Conservation (phyloP, 2,888 invertebrate genomes). For the Caenorhabditis imperialis region DNA sequence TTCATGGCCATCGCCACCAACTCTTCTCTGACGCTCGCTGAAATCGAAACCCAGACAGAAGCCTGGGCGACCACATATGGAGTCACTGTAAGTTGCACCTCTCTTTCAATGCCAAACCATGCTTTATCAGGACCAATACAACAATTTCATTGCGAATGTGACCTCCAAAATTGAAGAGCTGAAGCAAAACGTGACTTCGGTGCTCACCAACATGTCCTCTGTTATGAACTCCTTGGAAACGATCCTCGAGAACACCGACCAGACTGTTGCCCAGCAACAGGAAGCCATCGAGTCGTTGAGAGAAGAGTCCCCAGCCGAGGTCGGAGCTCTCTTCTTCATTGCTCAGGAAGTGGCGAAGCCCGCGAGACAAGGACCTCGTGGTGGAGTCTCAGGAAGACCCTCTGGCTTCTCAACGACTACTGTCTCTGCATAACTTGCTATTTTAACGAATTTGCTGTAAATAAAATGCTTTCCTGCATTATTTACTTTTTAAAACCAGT, state of each 20-base stretch:
- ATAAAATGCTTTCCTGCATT: slow-evolving; percentile 15
- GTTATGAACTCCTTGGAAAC: slow-evolving; percentile 31
- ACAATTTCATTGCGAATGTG: slow-evolving; percentile 39
- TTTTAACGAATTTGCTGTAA: slow-evolving; percentile 15
- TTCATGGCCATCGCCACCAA: slow-evolving; percentile 54
- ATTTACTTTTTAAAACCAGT: not conserved
- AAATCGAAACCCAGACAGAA: slow-evolving; percentile 34
- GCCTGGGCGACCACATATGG: slow-evolving; percentile 54
- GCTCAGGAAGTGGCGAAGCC: slow-evolving; percentile 15
- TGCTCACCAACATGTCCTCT: slow-evolving; percentile 40
- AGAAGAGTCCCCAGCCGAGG: slow-evolving; percentile 36
- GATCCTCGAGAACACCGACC: slow-evolving; percentile 43
- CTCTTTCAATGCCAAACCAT: no score
- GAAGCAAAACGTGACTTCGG: slow-evolving; percentile 49
- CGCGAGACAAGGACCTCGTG: slow-evolving; percentile 13
- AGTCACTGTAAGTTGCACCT: slow-evolving; percentile 41
- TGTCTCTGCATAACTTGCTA: slow-evolving; percentile 17
- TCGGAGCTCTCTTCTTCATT: slow-evolving; percentile 26
- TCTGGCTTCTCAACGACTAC: slow-evolving; percentile 19
- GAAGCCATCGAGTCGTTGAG: slow-evolving; percentile 16
- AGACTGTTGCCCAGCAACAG: slow-evolving; percentile 20
- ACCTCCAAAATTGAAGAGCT: slow-evolving; percentile 36
- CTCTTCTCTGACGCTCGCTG: slow-evolving; percentile 42
- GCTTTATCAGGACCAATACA: slow-evolving; percentile 43
- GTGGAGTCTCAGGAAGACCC: slow-evolving; percentile 17